Base-by-base conservation (phyloP, 2,113 vertebrate species). In the Melozone crissalis region DNA sequence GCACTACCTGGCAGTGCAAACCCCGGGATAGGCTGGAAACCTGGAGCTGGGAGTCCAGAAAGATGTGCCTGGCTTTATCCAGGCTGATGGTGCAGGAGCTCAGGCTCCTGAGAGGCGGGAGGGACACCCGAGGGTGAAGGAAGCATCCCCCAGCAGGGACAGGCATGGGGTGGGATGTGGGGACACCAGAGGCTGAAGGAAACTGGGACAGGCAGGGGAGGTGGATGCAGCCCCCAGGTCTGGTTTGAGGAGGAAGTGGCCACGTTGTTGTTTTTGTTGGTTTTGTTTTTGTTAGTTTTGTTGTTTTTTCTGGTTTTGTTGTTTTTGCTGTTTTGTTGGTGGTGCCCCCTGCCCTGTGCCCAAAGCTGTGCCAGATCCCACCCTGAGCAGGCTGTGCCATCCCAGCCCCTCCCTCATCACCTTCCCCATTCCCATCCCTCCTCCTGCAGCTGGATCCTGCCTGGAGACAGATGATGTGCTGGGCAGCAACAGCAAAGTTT, bases 401-500 rank as follows among this genome's bases (percentile, higher is more conserved):
- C 59, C 46, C 72, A 83, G 21, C 55, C 41, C 89, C 83, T 37
- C 30, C 47, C 68, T 62, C 49, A 9, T 14, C 30, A 8, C n/a
- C 89, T 6, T 4, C 9, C 43, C 57, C n/a, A 15, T 15, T 67
- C 55, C 66, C 8, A 0, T 19, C 80, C 75, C 35, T 85, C 83
- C 55, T 84, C 61, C 81, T 43, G 0, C 0, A 61, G 16, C 86
- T 30, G 49, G 79, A 82, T 95, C 76, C 84, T 90, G 80, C 90
- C 92, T 37, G 81, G 77, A 97, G 95, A 95, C 82, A 58, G 86
- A 96, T 95, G 94, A 95, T 93, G 80, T 87, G 84, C 83, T 58
- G 80, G 73, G 89, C 91, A 88, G 84, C 84, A 41, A 46, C 55
- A 57, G 84, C 88, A 95, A 94, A 95, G 93, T 95, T 97, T 95